Evolutionary conservation across 2,888 invertebrate genomes (phyloP).

Genomic region (Geophilus truncorum): DNA sequence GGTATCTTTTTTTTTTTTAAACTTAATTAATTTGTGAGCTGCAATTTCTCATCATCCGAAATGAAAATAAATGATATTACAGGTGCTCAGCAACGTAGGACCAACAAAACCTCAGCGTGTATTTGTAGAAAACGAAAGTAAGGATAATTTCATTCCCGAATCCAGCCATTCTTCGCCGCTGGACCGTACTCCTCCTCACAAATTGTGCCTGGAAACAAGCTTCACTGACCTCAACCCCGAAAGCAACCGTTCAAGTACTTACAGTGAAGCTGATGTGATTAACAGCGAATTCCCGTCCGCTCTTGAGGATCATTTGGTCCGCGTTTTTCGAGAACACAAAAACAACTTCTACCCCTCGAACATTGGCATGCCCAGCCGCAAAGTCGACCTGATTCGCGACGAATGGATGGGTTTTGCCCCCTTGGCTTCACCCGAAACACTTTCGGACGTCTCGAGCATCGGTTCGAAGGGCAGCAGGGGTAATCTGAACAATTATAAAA

Average conservation of each 20-base stretch:
- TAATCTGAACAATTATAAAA: conserved; percentile 30
- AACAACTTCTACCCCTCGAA: conserved; percentile 37
- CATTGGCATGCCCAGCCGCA: conserved; percentile 45
- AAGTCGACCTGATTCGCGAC: conserved; percentile 46
- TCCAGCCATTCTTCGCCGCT: conserved; percentile 35
- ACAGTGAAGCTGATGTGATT: conserved; percentile 40
- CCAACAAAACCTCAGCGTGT: conserved; percentile 69
- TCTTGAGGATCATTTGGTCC: conserved; percentile 42
- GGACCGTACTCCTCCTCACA: conserved; percentile 52
- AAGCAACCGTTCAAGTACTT: conserved; percentile 31
- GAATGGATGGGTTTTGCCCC: conserved; percentile 69
- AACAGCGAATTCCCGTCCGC: conserved; percentile 54
- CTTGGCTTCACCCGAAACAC: conserved; percentile 72
- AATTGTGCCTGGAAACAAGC: conserved; percentile 67
- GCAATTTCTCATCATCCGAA: no score
- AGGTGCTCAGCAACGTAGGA: conserved; percentile 58
- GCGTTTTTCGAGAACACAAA: conserved; percentile 30
- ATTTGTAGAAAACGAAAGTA: conserved; percentile 28
- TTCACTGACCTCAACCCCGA: conserved; percentile 59
- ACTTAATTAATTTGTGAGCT: not conserved
- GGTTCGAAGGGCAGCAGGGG: conserved; percentile 55
- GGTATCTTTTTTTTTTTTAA: conserved; percentile 57
- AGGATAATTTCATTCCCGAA: conserved; percentile 29
- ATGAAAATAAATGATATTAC: conserved; percentile 28
- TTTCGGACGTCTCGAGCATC: conserved; percentile 74